Conservation (phyloP, 2,113 vertebrate genomes). For the Thalassarche chlororhynchos region DNA sequence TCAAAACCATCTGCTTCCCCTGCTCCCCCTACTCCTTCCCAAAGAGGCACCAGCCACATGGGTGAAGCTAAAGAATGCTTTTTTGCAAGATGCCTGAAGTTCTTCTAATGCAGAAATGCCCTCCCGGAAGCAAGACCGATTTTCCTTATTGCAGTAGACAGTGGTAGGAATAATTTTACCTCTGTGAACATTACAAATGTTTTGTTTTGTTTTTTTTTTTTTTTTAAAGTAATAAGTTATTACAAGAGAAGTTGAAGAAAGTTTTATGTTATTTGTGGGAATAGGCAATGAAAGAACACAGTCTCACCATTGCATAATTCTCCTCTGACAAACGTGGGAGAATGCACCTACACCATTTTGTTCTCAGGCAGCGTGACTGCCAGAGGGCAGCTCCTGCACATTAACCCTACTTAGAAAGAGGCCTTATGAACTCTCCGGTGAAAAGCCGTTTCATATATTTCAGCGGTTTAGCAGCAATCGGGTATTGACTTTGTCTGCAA, state of each 20-base stretch:
- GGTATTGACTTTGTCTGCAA: neutral
- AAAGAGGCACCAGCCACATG: neutral
- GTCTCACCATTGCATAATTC: constrained; percentile 51
- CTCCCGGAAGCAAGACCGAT: neutral
- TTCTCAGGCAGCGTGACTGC: neutral
- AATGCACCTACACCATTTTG: neutral
- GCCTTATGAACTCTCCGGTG: neutral
- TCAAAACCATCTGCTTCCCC: neutral
- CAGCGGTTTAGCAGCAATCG: neutral
- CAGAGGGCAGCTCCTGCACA: neutral
- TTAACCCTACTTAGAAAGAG: neutral
- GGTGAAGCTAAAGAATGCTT: neutral
- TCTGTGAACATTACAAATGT: neutral
- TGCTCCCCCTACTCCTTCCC: neutral
- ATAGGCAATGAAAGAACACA: neutral
- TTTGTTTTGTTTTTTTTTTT: neutral
- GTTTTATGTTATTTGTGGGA: neutral
- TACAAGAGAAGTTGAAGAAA: neutral
- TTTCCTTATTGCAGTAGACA: constrained; percentile 20
- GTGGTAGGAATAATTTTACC: neutral
- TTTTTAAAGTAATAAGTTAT: constrained; percentile 53
- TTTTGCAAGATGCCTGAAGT: neutral
- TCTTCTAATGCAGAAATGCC: neutral
- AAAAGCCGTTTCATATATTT: neutral
- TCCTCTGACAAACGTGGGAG: neutral